These are phyloP conservation scores for Anableps anableps DNA, from an alignment of 2,797 vertebrate species.

Conservation along the genomic window DNA sequence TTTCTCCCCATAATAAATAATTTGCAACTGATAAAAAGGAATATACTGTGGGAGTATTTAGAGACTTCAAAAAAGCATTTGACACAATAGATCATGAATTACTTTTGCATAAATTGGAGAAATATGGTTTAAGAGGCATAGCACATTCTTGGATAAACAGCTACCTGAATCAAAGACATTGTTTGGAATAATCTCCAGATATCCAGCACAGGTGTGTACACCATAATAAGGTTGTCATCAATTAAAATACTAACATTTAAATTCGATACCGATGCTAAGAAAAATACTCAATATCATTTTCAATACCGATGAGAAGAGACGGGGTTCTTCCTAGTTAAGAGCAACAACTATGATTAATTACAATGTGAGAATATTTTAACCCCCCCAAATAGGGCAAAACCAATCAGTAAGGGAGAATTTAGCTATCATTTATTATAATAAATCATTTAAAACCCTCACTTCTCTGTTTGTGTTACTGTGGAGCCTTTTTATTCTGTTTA, in stretches of 20 bases:
- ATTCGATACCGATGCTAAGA: background rate
- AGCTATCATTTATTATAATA: background rate
- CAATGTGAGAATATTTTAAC: background rate
- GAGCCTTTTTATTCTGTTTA: too few relatives aligned
- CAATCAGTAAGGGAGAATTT: background rate
- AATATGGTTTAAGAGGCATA: too few relatives aligned
- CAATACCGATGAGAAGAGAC: background rate
- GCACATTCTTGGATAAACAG: too few relatives aligned
- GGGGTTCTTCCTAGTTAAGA: background rate
- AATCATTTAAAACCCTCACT: too few relatives aligned
- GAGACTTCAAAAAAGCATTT: too few relatives aligned
- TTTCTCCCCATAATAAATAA: too few relatives aligned
- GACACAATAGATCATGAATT: too few relatives aligned
- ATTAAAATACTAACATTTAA: background rate
- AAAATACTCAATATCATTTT: background rate
- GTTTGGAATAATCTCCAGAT: background rate
- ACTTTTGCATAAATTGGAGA: too few relatives aligned
- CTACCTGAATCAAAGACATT: too few relatives aligned
- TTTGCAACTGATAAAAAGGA: too few relatives aligned
- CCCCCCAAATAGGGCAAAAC: background rate
- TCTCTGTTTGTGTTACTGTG: too few relatives aligned
- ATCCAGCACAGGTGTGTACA: background rate
- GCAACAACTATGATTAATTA: background rate
- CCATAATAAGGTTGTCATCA: background rate
- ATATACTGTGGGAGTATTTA: too few relatives aligned